Evolutionary conservation across 1,140 invertebrate genomes (phyloP).

Genomic region (Zaprionus tsacasi): DNA sequence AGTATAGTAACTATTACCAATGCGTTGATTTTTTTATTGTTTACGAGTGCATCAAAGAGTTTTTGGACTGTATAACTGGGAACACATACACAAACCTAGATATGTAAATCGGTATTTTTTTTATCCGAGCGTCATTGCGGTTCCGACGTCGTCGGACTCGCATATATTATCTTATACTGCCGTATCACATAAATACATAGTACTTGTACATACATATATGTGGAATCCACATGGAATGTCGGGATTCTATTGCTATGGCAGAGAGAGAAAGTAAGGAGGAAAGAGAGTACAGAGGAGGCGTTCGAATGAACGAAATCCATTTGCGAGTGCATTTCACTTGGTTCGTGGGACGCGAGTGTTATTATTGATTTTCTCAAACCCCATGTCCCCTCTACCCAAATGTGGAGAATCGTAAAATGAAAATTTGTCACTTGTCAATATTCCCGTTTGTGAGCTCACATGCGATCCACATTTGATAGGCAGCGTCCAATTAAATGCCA

Average conservation of each 20-base stretch:
- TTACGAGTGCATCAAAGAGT: background rate
- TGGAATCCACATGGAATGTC: conserved; percentile 14
- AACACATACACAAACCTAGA: background rate
- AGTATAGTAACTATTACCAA: background rate
- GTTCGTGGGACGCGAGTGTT: conserved; percentile 5
- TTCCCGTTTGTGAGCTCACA: background rate
- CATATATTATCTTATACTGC: conserved; percentile 31
- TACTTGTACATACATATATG: conserved; percentile 12
- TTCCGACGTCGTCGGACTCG: conserved; percentile 7
- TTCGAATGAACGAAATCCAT: background rate
- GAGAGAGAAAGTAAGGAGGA: background rate
- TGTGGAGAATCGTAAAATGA: background rate
- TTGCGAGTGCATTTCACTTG: conserved; percentile 1
- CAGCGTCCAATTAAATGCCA: conserved; percentile 63
- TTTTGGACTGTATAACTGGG: background rate
- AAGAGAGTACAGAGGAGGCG: background rate
- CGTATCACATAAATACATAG: background rate
- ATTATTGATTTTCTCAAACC: conserved; percentile 8
- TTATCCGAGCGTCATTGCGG: conserved; percentile 13
- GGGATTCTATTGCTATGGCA: conserved; percentile 4
- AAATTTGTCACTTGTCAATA: conserved; percentile 10
- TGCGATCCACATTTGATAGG: conserved; percentile 50
- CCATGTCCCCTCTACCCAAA: background rate
- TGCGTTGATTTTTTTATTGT: background rate
- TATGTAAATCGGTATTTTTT: conserved; percentile 5